Conservation (phyloP, 2,888 invertebrate species). For the Drosophila picticornis region DNA sequence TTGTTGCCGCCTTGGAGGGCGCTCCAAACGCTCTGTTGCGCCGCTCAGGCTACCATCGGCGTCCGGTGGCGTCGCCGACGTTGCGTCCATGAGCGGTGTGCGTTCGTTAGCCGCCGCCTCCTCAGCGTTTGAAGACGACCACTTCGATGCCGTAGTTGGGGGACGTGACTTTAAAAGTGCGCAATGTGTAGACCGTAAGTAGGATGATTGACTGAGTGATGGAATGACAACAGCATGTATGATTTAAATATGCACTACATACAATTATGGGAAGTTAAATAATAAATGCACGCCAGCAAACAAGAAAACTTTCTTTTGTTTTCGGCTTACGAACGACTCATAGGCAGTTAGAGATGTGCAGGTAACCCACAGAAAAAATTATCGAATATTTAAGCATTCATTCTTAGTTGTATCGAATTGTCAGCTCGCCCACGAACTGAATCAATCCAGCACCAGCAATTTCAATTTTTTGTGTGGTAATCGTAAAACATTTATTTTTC, state of each 20-base stretch:
- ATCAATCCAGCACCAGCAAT: not conserved
- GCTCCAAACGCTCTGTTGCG: conserved; percentile 73
- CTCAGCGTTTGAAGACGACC: conserved; percentile 61
- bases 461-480: not conserved
- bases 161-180: conserved; percentile 43
- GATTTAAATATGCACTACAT: conserved; percentile 35
- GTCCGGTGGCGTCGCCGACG: conserved; percentile 30
- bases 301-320: conserved; percentile 50
- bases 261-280: conserved; percentile 42
- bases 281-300: conserved; percentile 15
- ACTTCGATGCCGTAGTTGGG: conserved; percentile 68
- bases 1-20: conserved; percentile 70
- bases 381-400: conserved; percentile 11
- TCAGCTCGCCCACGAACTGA: not conserved
- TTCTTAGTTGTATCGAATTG: not conserved
- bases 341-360: conserved; percentile 39
- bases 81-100: conserved; percentile 93
- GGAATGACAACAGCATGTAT: conserved; percentile 25
- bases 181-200: conserved; percentile 49
- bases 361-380: not conserved
- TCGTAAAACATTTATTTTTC: not conserved
- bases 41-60: conserved; percentile 59
- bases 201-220: conserved; percentile 27
- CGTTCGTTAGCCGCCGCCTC: conserved; percentile 86
- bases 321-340: conserved; percentile 48